These are phyloP conservation scores for Polydrusus tereticollis DNA, from an alignment of 2,888 invertebrate genomes.

Conservation along the genomic window DNA sequence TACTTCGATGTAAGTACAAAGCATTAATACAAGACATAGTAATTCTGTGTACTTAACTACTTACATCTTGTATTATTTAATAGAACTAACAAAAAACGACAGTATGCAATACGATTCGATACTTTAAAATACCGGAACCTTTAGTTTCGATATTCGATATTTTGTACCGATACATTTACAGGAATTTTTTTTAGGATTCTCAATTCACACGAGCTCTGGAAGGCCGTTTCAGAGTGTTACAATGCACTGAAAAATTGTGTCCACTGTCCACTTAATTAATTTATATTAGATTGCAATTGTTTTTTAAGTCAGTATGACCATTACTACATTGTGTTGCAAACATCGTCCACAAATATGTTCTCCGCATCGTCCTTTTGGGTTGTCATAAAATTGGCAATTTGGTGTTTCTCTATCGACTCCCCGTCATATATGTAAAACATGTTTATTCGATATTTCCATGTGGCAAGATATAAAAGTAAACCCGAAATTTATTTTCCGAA, in stretches of 20 bases:
- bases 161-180: too few relatives aligned
- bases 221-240: not conserved
- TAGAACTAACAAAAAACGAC: too few relatives aligned
- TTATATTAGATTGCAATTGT: constrained; percentile 19
- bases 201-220: too few relatives aligned
- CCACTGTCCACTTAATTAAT: constrained; percentile 16
- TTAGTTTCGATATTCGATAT: too few relatives aligned
- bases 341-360: constrained; percentile 26
- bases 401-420: constrained; percentile 30
- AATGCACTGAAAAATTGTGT: not conserved
- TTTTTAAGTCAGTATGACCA: constrained; percentile 5
- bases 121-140: too few relatives aligned
- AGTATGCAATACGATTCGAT: too few relatives aligned
- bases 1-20: too few relatives aligned
- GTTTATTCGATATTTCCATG: constrained; percentile 42
- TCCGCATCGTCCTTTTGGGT: constrained; percentile 22
- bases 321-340: constrained; percentile 26
- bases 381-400: constrained; percentile 36
- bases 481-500: constrained; percentile 7
- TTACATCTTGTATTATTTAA: too few relatives aligned
- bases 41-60: too few relatives aligned
- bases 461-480: constrained; percentile 30
- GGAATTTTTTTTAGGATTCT: too few relatives aligned
- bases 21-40: too few relatives aligned
- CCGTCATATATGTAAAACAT: constrained; percentile 29